These are phyloP conservation scores for Matsumurasca onukii DNA, from an alignment of 1,140 invertebrate genomes.

Conservation along the genomic window DNA sequence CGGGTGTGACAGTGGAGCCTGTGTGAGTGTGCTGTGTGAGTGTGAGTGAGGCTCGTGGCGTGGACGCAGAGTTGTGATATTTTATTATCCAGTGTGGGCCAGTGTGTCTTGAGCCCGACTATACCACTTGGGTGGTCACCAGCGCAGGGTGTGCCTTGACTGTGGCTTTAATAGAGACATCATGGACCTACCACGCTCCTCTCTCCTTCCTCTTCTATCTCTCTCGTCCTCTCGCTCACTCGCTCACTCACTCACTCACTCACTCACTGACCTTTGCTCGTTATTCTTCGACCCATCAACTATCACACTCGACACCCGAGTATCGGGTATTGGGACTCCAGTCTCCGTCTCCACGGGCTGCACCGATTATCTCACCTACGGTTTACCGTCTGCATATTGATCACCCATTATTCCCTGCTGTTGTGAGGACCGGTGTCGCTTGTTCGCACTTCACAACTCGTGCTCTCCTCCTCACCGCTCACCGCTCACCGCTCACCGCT, in stretches of 20 bases:
- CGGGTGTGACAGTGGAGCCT: neutral
- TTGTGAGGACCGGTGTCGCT: too few species aligned
- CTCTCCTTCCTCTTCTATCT: neutral
- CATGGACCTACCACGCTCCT: conserved; percentile 12
- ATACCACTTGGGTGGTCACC: conserved; percentile 24
- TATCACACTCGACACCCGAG: neutral
- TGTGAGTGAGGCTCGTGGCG: too few species aligned
- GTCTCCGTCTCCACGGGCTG: too few species aligned
- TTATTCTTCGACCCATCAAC: neutral
- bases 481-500: too few species aligned
- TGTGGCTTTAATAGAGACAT: conserved; percentile 21
- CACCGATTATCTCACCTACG: too few species aligned
- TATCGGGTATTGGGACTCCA: neutral
- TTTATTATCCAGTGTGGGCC: conserved; percentile 19
- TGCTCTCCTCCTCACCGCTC: too few species aligned
- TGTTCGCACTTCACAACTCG: too few species aligned
- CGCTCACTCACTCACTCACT: neutral
- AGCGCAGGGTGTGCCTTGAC: conserved; percentile 21
- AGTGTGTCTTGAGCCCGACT: neutral
- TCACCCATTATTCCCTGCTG: too few species aligned
- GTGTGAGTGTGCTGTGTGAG: neutral
- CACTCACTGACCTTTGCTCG: neutral
- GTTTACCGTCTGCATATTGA: too few species aligned
- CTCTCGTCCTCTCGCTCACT: neutral
- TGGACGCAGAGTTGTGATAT: conserved; percentile 6